Conservation (phyloP, 2,888 invertebrate genomes). For the Nephrotoma guestfalica region DNA sequence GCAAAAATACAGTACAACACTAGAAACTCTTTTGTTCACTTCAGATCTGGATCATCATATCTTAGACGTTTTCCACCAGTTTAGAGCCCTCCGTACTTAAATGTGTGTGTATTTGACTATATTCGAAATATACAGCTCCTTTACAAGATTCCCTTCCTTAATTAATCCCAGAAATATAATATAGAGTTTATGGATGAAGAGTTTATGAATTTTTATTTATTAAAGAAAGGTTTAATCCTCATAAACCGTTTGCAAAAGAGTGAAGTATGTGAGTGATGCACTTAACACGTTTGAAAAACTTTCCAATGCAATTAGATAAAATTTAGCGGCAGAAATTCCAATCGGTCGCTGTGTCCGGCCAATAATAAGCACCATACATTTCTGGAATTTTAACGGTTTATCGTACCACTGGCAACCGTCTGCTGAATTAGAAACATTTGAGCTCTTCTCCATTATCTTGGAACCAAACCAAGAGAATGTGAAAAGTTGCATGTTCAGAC, state of each 20-base stretch:
- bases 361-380: conserved; percentile 7
- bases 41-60: conserved; percentile 93
- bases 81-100: conserved; percentile 57
- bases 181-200: background rate
- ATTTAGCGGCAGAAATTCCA: conserved; percentile 9
- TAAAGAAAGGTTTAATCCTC: background rate
- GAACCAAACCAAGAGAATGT: conserved; percentile 7
- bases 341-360: conserved; percentile 6
- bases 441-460: conserved; percentile 4
- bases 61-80: conserved; percentile 93
- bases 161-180: background rate
- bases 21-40: conserved; percentile 91
- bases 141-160: background rate
- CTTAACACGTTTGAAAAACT: conserved; percentile 7
- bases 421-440: conserved; percentile 5
- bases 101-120: background rate
- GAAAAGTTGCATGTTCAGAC: conserved; percentile 4
- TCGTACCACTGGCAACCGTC: conserved; percentile 8
- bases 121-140: background rate
- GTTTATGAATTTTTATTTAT: background rate
- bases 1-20: conserved; percentile 86
- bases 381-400: conserved; percentile 6
- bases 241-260: conserved; percentile 4
- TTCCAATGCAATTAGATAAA: conserved; percentile 9
- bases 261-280: conserved; percentile 2